Conservation (phyloP, 2,797 vertebrate genomes). For the Poeciliopsis infans region DNA sequence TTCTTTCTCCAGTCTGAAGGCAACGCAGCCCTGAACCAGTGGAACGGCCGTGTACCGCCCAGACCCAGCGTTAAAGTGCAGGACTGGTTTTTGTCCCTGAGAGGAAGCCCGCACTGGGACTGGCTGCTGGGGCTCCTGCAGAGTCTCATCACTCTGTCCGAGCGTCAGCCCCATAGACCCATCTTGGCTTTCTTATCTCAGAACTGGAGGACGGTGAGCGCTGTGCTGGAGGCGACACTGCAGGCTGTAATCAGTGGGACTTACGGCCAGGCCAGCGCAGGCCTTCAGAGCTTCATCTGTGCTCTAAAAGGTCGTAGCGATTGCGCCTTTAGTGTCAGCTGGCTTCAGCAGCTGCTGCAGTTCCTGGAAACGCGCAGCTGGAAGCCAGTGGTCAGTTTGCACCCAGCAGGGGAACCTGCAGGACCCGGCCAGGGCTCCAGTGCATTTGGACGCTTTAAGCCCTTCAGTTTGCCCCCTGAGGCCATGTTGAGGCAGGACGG, state of each 20-base stretch:
- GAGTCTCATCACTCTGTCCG: slow-evolving; percentile 80
- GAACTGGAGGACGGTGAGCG: slow-evolving; percentile 86
- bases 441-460: slow-evolving; percentile 76
- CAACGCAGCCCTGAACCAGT: slow-evolving; percentile 64
- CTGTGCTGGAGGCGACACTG: slow-evolving; percentile 83
- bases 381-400: slow-evolving; percentile 87
- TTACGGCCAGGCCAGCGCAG: slow-evolving; percentile 81
- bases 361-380: slow-evolving; percentile 86
- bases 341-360: slow-evolving; percentile 84
- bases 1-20: slow-evolving; percentile 81
- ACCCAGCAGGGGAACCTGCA: slow-evolving; percentile 70
- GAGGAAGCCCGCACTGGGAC: slow-evolving; percentile 88
- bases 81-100: slow-evolving; percentile 86
- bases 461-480: slow-evolving; percentile 79
- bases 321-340: slow-evolving; percentile 83
- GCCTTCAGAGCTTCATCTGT: slow-evolving; percentile 85
- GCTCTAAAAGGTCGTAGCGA: slow-evolving; percentile 82
- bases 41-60: slow-evolving; percentile 75
- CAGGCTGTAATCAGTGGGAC: slow-evolving; percentile 86
- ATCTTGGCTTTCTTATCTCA: slow-evolving; percentile 81
- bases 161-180: slow-evolving; percentile 80
- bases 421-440: slow-evolving; percentile 60
- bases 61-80: slow-evolving; percentile 84
- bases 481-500: slow-evolving; percentile 60
- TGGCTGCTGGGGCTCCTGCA: slow-evolving; percentile 83